phyloP scores from a whole-genome alignment of 2,113 vertebrate genomes.

The Anoplopoma fimbria region DNA sequence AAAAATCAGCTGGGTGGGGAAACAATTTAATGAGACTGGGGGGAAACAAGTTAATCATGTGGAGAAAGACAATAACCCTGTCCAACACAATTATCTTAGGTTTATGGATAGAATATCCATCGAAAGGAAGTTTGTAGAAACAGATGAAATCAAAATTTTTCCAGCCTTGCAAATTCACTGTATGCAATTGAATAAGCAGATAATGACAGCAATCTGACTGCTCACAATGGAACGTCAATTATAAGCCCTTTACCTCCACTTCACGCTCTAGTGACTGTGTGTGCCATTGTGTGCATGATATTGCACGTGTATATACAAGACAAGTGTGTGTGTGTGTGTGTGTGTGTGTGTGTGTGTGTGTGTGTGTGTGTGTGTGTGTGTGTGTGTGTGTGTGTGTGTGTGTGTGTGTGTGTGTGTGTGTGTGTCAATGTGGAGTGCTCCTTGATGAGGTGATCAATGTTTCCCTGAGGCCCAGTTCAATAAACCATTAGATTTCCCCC shows the following conservation, averaged over 20 bases:
- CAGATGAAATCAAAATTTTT: conserved; percentile 24
- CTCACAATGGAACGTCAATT: conserved; percentile 65
- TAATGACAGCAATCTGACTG: conserved; percentile 46
- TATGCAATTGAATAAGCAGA: conserved; percentile 68
- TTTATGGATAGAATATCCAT: conserved; percentile 43
- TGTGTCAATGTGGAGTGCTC: conserved; percentile 36
- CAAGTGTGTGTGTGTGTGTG: conserved; percentile 16
- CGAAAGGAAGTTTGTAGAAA: conserved; percentile 24
- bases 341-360: conserved; percentile 14
- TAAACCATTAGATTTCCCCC: conserved; percentile 75
- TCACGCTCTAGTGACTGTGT: background rate
- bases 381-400: conserved; percentile 16
- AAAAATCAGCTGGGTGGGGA: conserved; percentile 35
- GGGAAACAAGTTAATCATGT: conserved; percentile 54
- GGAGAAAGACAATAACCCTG: conserved; percentile 43
- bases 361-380: conserved; percentile 22
- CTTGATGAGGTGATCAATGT: conserved; percentile 77
- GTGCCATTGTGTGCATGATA: background rate
- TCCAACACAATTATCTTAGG: conserved; percentile 42
- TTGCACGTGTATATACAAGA: background rate
- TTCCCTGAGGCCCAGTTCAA: conserved; percentile 70
- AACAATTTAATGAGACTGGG: conserved; percentile 35
- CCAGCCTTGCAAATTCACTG: conserved; percentile 39
- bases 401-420: background rate
- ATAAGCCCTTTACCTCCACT: conserved; percentile 65